Evolutionary conservation across 2,797 vertebrate genomes (phyloP), one percentile per base, ranked within the genome.

Genomic region (Manis pentadactyla): DNA sequence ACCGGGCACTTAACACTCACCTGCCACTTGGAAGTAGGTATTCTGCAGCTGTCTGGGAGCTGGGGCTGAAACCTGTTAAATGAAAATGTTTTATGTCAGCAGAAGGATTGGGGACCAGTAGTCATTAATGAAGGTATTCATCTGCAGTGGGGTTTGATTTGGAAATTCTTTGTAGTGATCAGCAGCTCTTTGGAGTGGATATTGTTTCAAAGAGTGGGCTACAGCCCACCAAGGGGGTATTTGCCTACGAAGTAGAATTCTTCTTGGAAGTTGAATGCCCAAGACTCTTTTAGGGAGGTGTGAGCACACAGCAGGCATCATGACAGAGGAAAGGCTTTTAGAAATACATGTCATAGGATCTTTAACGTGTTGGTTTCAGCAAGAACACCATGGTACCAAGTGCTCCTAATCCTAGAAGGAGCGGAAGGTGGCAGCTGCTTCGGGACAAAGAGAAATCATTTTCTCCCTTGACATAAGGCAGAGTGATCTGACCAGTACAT

Each of bases 381-480:
- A 75, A 42, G 37, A 94, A 87, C 25, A 11, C 10, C 7, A 18
- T 57, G 42, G 4, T 83, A 27, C 55, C 11, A 14, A 51, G 42
- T 25, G 7, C 39, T 59, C 42, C 55, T 15, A 64, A 49, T 85
- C 39, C 61, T 66, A 51, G 87, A n/a, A 39, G 39, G 42, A 69
- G 51, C n/a, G 27, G 29, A 66, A 79, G 10, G 75, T 34, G 46
- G 46, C 90, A 71, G 63, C 75, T 63, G 7, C 55, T 83, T 17
- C 83, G 57, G 46, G 97, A 86, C 73, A 92, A 87, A 93, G 68
- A 18, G 88, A 68, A 87, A 17, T 42, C 8, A 21, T 53, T 94
- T 93, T 90, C 87, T 85, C 61, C 31, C 37, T 83, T 63, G 61
- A 77, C 10, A 9, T 2, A 11, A 51, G 34, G 37, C 55, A 39